A percentile compares a stretch with the other conserved stretches of the same genome.
These are phyloP conservation scores for Cosmopolites sordidus DNA, from an alignment of 2,888 invertebrate genomes.

Conservation along the genomic window DNA sequence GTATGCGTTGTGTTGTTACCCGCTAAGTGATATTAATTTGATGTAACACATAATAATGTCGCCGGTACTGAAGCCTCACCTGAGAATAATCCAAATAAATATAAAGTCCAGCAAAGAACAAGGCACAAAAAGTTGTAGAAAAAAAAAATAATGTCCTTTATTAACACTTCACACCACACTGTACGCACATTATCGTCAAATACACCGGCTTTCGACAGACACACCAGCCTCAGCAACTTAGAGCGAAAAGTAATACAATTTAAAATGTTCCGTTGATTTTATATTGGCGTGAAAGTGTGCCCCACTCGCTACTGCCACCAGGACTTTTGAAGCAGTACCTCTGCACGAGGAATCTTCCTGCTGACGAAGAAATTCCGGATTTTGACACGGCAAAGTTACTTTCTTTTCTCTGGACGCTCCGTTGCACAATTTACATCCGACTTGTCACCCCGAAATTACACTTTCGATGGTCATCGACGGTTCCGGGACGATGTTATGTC, in stretches of 20 bases:
- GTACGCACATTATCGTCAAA: conserved; percentile 29
- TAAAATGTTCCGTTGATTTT: conserved; percentile 49
- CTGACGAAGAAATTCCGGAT: conserved; percentile 37
- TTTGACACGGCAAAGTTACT: conserved; percentile 39
- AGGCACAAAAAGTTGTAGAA: conserved; percentile 20
- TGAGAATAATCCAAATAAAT: conserved; percentile 19
- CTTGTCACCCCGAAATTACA: conserved; percentile 33
- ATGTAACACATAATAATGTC: conserved; percentile 2
- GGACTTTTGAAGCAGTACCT: conserved; percentile 42
- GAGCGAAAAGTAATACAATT: conserved; percentile 47
- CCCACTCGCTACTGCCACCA: conserved; percentile 41
- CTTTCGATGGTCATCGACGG: conserved; percentile 31
- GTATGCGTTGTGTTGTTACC: not conserved
- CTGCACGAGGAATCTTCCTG: not conserved
- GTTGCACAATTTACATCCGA: conserved; percentile 37
- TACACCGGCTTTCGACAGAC: conserved; percentile 24
- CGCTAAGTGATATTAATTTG: conserved; percentile 7
- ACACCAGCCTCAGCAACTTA: conserved; percentile 30
- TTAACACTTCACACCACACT: conserved; percentile 29
- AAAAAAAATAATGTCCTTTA: conserved; percentile 17
- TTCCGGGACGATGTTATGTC: conserved; percentile 15
- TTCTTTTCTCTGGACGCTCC: conserved; percentile 35
- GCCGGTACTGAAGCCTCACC: conserved; percentile 11
- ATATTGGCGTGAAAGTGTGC: conserved; percentile 50
- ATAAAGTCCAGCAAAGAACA: conserved; percentile 19